Base-by-base conservation (phyloP, 2,797 vertebrate genomes). In the Capromys pilorides region DNA sequence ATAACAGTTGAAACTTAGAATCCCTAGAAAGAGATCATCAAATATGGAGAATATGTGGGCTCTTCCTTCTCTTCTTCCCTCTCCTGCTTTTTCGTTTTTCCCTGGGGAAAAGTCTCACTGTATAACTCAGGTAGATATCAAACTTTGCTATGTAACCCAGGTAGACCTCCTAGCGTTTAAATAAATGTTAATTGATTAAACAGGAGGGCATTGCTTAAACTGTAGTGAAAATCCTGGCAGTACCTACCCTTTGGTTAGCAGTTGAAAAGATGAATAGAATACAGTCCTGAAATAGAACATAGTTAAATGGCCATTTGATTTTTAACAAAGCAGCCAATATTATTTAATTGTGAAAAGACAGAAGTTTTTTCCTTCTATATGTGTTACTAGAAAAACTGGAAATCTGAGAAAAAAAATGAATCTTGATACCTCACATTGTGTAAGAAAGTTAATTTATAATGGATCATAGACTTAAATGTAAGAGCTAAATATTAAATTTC, bases 11-110 rank as follows among this genome's bases (percentile, higher is more conserved):
- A 54, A 49, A 89, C 57, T 85, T 57, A 49, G n/a, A 13, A 21
- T 85, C 36, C 36, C 77, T 82, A 49, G 59, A 64, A 64, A 79
- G 28, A 45, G 39, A 22, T 80, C n/a, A 39, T 64, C 31, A 89
- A 71, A 92, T 92, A 85, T 64, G 81, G n/a, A 59, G 62, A 82
- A n/a, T 79, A 71, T 54, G n/a, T 69, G 36, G 9, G n/a, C 80
- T 41, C 77, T 39, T 67, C 24, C 6, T 31, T 14, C 28, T 49
- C 41, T 14, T 49, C 73, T 8, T 49, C 41, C 13, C 24, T 5
- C 26, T 45, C 24, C 21, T 31, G 6, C 26, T 28, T 49, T 31
- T 77, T 77, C 13, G 45, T 45, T 77, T 49, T 77, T 77, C 45
- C 39, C 16, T 49, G 41, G 73, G 41, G 41, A 49, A 49, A 49